Evolutionary conservation across 2,888 invertebrate genomes (phyloP).

Genomic region (Synergus umbraculus): DNA sequence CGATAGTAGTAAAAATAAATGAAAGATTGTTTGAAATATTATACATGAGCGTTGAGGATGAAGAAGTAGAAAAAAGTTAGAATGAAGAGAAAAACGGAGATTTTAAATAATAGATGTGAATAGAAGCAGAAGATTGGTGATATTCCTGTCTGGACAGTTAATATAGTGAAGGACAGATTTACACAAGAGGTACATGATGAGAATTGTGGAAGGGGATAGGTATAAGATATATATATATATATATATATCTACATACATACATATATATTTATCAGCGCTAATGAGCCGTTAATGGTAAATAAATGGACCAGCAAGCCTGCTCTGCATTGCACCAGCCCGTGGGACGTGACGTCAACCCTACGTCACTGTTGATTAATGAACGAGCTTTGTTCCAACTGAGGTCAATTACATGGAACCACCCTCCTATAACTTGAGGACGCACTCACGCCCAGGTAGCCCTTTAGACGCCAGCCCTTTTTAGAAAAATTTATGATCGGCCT

Average conservation of each 20-base stretch:
- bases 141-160: background rate
- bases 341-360: slow-evolving; percentile 66
- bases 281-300: slow-evolving; percentile 74
- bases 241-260: no score
- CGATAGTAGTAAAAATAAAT: background rate
- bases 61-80: background rate
- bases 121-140: background rate
- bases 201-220: background rate
- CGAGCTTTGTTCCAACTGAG: slow-evolving; percentile 66
- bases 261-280: slow-evolving; percentile 56
- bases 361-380: slow-evolving; percentile 72
- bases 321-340: slow-evolving; percentile 63
- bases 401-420: slow-evolving; percentile 60
- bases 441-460: background rate
- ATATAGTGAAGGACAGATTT: background rate
- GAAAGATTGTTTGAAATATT: background rate
- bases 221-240: background rate
- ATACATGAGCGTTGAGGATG: background rate
- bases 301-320: slow-evolving; percentile 69
- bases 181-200: background rate
- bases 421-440: background rate
- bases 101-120: background rate
- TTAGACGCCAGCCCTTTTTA: background rate
- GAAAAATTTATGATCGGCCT: background rate
- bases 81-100: background rate